Base-by-base conservation (phyloP, 2,888 invertebrate species). In the Eupeodes latifasciatus region DNA sequence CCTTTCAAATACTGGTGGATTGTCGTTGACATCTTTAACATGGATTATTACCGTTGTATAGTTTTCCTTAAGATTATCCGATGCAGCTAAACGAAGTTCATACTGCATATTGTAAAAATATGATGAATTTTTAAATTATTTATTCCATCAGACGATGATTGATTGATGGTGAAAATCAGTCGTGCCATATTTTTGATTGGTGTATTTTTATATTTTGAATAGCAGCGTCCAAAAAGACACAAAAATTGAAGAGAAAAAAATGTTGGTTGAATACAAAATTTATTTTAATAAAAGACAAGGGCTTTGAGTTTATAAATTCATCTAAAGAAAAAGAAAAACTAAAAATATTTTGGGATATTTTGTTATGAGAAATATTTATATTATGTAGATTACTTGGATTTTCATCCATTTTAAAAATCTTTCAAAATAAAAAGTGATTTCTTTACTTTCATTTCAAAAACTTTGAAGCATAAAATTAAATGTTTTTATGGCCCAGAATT, bases 1-100 rank as follows among this genome's bases (percentile, higher is more conserved):
- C 90, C 98, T 95, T 94, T 98, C 98, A 94, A 99, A 99, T 91
- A 98, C 98, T 4, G 99, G 99, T 62, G 98, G 98, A 95, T 99
- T 99, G 95, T 99, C 99, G 94, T 99, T 99, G 90, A 99, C 98
- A 94, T 99, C 99, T 94, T 98, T 98, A 91, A 99, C 98, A 94
- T 98, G 98, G 92, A 99, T 98, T 92, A 98, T 98, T 90, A 99
- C 98, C 57, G 98, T 98, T 61, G 98, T 98, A 95, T 97, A 98
- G 95, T 98, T 98, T 94, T 99, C 98, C 95, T 98, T 98, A 93
- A 98, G 95, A 95, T 99, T 99, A 95, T 98, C 98, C 89, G 99
- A 98, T 77, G 98, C 98, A 85, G 98, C 98, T 94, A 98, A 95
- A 93, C 98, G 97, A 93, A 98, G 95, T 95, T 98, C 98, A 94